Percentiles rank a stretch among this genome's conserved stretches.
Conservation (phyloP, 2,888 invertebrate genomes). For the Eueremaeus valkanovi region DNA sequence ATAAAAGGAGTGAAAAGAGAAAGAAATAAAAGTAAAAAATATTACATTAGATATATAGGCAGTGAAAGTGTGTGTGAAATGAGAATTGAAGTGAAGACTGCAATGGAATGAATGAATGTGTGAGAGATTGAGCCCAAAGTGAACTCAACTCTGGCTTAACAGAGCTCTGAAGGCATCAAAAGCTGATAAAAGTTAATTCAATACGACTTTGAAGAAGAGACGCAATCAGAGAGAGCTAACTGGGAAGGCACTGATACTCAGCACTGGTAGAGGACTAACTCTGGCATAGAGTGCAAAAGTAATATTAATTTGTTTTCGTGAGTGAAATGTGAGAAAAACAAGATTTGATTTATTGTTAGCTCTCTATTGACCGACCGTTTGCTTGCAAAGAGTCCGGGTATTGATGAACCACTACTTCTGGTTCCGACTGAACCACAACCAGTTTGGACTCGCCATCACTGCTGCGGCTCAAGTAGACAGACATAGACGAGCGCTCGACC, state of each 20-base stretch:
- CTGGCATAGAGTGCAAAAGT: neutral
- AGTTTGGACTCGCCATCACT: constrained; percentile 19
- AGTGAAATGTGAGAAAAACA: constrained; percentile 24
- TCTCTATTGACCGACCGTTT: neutral
- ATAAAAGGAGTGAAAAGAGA: constrained; percentile 13
- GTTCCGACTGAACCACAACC: constrained; percentile 25
- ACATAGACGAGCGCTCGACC: constrained; percentile 8
- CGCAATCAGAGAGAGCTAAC: no score
- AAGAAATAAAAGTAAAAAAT: neutral
- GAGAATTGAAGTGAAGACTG: neutral
- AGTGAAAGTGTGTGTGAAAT: constrained; percentile 6
- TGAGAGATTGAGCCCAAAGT: neutral
- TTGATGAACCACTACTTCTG: constrained; percentile 26
- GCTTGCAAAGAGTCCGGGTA: constrained; percentile 4
- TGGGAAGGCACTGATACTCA: neutral
- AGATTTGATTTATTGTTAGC: neutral
- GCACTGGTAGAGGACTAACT: no score
- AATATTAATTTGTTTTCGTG: neutral
- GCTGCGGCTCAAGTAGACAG: constrained; percentile 6
- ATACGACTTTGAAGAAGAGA: constrained; percentile 15
- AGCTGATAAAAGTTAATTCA: neutral
- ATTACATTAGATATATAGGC: neutral
- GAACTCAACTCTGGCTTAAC: neutral
- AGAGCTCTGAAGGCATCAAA: neutral
- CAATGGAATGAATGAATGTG: neutral